Base-by-base conservation (phyloP, 92 coral and sea anemone species). In the Palythoa caribaeorum region DNA sequence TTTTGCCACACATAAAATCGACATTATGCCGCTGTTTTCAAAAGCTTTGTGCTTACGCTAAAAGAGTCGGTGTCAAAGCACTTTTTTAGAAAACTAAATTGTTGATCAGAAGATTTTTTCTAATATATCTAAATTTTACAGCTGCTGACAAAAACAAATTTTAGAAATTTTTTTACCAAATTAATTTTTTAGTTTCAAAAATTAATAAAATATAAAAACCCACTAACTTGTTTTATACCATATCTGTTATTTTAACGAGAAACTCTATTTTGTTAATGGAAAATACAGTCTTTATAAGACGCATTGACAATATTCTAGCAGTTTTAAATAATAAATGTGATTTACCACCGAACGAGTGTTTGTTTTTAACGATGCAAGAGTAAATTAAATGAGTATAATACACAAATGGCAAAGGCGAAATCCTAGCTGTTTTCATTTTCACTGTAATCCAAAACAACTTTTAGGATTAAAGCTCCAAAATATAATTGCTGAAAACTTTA, bases 321-420 rank as follows among this genome's bases (percentile, higher is more conserved):
- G 19, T 19, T 1, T 19, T 81, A 66, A 81, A 81, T 81, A 81
- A 65, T 81, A 66, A 52, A 81, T 81, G 75, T 54, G 35, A 79
- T 68, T 81, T 48, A 81, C 40, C 38, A 21, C n/a, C 12, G 57
- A 71, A 48, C 12, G 21, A 44, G 44, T 81, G 8, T 47, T 81
- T 79, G 73, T 79, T 79, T 79, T 62, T 8, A 10, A 68, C 35
- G 47, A 19, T 35, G 19, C 73, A 39, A 60, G 73, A 79, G n/a
- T 39, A 79, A 79, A 81, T 81, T 81, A 81, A 66, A 65, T 13
- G 74, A 57, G 40, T 4, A 35, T 47, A 47, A 17, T 81, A 51
- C 63, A 66, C 86, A 81, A 71, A 60, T n/a, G 75, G 86, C 66
- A 47, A 4, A 28, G 3, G 20, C 35, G 21, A 66, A 6, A 10